These are phyloP conservation scores for Aldrovandia affinis DNA, from an alignment of 2,797 vertebrate species.

Conservation along the genomic window DNA sequence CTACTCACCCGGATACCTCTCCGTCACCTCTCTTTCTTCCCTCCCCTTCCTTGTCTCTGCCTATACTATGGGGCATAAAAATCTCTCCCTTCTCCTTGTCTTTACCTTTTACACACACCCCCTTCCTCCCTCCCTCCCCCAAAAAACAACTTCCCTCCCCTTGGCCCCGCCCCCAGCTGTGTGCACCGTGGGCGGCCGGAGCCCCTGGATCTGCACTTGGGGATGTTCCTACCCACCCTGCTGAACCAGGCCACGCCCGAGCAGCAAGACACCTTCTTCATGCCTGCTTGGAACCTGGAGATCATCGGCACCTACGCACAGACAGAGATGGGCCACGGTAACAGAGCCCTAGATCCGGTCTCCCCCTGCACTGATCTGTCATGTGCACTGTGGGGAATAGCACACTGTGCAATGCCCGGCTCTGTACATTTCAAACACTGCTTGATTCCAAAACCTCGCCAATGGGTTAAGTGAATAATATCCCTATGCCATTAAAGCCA, in stretches of 20 bases:
- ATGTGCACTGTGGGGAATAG: not conserved
- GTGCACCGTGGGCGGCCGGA: conserved; percentile 84
- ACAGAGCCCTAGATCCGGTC: conserved; percentile 46
- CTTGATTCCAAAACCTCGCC: not conserved
- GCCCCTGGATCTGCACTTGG: conserved; percentile 95
- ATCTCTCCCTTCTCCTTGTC: not conserved
- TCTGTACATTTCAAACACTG: too few relatives aligned
- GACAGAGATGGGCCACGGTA: conserved; percentile 99
- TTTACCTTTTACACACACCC: conserved; percentile 34
- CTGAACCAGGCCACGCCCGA: conserved; percentile 94
- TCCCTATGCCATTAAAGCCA: too few relatives aligned
- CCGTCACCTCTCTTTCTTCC: conserved; percentile 16
- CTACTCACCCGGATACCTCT: conserved; percentile 51
- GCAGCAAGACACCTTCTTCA: conserved; percentile 96
- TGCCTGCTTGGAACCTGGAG: conserved; percentile 95
- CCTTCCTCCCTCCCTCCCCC: not conserved
- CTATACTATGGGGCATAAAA: conserved; percentile 31
- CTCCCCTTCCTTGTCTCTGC: conserved; percentile 15
- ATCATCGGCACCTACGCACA: conserved; percentile 99
- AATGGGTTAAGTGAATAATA: not conserved
- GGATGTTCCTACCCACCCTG: conserved; percentile 98
- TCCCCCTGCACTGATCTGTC: not conserved
- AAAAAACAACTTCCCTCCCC: conserved; percentile 27
- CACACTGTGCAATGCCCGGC: not conserved
- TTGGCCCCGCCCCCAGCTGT: conserved; percentile 75